Evolutionary conservation across 2,888 invertebrate genomes (phyloP).

Genomic region (Steinernema scapterisci): DNA sequence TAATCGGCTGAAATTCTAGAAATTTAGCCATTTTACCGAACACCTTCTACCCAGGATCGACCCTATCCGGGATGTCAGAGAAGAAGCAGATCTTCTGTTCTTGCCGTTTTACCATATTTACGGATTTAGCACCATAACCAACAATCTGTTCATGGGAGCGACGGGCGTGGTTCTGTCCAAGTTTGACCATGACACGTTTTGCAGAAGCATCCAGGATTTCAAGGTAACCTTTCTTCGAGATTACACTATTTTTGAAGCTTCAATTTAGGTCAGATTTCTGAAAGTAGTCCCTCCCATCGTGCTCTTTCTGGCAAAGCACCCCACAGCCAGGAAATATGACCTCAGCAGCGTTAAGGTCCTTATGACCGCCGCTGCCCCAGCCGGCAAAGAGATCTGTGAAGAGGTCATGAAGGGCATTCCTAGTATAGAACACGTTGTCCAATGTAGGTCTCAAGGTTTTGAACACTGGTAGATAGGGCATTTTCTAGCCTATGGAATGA

Average conservation of each 20-base stretch:
- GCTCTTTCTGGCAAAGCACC: neutral
- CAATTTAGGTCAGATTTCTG: neutral
- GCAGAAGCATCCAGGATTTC: constrained; percentile 40
- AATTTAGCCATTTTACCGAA: neutral
- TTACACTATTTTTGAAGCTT: neutral
- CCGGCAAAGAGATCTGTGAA: neutral
- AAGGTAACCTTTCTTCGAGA: constrained; percentile 34
- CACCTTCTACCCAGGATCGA: neutral
- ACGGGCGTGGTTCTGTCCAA: constrained; percentile 42
- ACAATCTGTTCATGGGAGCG: constrained; percentile 41
- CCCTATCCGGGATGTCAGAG: neutral
- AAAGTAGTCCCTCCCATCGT: neutral
- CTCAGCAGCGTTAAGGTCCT: neutral
- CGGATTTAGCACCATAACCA: constrained; percentile 42
- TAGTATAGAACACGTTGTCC: neutral
- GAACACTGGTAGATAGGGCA: neutral
- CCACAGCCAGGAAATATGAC: neutral
- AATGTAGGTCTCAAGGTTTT: neutral
- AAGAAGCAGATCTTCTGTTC: neutral
- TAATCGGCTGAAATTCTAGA: neutral
- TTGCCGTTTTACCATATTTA: constrained; percentile 29
- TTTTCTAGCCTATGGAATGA: constrained; percentile 37
- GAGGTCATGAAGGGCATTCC: neutral
- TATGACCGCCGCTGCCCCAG: neutral
- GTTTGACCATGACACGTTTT: constrained; percentile 42